These are phyloP conservation scores for Echiichthys vipera DNA, from an alignment of 2,797 vertebrate species.

Conservation along the genomic window DNA sequence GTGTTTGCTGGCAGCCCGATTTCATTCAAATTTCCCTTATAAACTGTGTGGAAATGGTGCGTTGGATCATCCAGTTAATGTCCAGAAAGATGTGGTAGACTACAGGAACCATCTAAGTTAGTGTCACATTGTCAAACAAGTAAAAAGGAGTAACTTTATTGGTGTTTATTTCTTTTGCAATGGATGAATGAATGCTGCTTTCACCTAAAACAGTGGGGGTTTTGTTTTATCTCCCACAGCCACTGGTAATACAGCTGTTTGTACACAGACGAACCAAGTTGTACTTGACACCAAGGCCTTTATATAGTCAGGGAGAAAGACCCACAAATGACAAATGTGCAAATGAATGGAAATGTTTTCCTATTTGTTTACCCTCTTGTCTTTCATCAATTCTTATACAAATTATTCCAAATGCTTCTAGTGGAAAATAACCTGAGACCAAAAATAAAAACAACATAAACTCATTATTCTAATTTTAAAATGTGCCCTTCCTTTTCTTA, in stretches of 20 bases:
- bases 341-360: constrained; percentile 37
- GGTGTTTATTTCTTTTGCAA: constrained; percentile 1
- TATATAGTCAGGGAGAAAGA: constrained; percentile 20
- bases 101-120: constrained; percentile 9
- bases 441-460: constrained; percentile 45
- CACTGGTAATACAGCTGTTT: constrained; percentile 28
- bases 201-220: constrained; percentile 2
- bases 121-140: constrained; percentile 6
- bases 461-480: constrained; percentile 23
- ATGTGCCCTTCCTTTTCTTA: constrained; percentile 27
- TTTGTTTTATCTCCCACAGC: constrained; percentile 12
- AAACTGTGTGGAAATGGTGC: constrained; percentile 21
- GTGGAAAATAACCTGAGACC: constrained; percentile 39
- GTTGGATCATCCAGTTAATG: constrained; percentile 16
- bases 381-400: constrained; percentile 20
- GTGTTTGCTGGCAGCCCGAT: constrained; percentile 27
- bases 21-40: constrained; percentile 13
- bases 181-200: constrained; percentile 21
- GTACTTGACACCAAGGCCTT: constrained; percentile 12
- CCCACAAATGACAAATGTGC: constrained; percentile 21
- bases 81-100: constrained; percentile 14
- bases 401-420: constrained; percentile 19
- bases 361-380: constrained; percentile 9
- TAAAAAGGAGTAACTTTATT: constrained; percentile 18
- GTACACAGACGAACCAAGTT: constrained; percentile 5